Percentiles rank a stretch among this genome's conserved stretches.
Evolutionary conservation across 1,140 invertebrate species (phyloP).

Genomic region (Xylocopa sonorina): DNA sequence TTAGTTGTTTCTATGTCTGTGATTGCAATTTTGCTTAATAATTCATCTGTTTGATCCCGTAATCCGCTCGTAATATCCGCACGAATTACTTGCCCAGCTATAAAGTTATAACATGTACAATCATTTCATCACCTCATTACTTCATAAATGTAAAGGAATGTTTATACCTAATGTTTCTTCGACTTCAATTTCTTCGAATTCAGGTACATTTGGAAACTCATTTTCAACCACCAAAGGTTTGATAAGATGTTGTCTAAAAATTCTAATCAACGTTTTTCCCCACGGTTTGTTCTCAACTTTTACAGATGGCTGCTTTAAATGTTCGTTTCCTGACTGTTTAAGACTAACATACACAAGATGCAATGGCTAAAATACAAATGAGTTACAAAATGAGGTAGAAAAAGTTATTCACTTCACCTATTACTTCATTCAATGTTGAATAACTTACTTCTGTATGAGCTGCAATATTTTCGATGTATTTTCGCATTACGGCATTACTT

Average conservation of each 20-base stretch:
- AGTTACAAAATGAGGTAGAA: too few species aligned
- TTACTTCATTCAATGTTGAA: background rate
- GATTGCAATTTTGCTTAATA: background rate
- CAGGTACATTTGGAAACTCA: background rate
- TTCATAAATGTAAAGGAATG: background rate
- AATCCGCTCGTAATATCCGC: background rate
- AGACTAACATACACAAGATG: background rate
- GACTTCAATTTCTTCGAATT: background rate
- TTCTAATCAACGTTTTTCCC: background rate
- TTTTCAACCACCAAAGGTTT: background rate
- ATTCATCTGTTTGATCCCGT: background rate
- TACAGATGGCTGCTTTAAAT: background rate
- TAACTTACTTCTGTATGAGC: conserved; percentile 20
- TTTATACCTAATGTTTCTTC: background rate
- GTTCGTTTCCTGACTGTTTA: background rate
- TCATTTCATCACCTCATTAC: background rate
- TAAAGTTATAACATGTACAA: background rate
- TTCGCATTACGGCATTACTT: background rate
- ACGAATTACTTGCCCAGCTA: background rate
- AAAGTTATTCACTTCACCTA: background rate
- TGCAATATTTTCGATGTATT: background rate
- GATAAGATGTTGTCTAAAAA: background rate
- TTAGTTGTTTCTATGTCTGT: background rate
- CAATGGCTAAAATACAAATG: background rate
- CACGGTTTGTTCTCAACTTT: background rate